phyloP scores from a whole-genome alignment of 2,797 vertebrate species.

The Esox lucius region DNA sequence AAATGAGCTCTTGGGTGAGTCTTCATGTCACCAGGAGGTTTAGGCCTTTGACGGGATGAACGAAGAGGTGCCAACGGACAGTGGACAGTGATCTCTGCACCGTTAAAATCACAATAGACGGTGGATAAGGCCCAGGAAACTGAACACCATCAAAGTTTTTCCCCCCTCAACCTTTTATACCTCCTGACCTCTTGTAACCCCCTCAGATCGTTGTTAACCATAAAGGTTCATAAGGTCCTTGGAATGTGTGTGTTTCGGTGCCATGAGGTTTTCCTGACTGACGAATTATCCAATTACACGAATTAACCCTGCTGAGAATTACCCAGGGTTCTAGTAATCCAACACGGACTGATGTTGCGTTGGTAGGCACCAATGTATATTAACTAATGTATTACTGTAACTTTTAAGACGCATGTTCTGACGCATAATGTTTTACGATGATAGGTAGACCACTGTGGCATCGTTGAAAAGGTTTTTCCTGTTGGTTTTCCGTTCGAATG shows the following conservation, averaged over 20 bases:
- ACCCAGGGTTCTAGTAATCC: background rate
- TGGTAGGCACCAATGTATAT: background rate
- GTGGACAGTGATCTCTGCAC: constrained; percentile 60
- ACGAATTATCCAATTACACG: no score
- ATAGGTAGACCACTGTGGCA: background rate
- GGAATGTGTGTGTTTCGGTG: background rate
- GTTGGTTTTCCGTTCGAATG: background rate
- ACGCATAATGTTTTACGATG: background rate
- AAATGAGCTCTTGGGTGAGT: constrained; percentile 53
- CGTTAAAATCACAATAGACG: constrained; percentile 57
- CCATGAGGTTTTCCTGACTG: background rate
- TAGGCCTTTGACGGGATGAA: constrained; percentile 49
- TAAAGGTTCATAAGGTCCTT: constrained; percentile 14
- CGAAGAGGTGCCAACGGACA: constrained; percentile 66
- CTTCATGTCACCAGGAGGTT: constrained; percentile 61
- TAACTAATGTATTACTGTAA: background rate
- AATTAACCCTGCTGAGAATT: background rate
- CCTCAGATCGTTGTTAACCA: constrained; percentile 17
- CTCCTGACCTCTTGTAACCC: constrained; percentile 45
- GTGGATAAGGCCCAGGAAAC: constrained; percentile 42
- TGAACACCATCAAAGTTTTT: constrained; percentile 61
- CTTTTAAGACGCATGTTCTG: background rate
- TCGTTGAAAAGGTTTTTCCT: background rate
- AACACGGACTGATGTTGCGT: background rate
- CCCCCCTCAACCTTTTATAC: constrained; percentile 60